Evolutionary conservation across 2,113 vertebrate genomes (phyloP).

Genomic region (Equus quagga): DNA sequence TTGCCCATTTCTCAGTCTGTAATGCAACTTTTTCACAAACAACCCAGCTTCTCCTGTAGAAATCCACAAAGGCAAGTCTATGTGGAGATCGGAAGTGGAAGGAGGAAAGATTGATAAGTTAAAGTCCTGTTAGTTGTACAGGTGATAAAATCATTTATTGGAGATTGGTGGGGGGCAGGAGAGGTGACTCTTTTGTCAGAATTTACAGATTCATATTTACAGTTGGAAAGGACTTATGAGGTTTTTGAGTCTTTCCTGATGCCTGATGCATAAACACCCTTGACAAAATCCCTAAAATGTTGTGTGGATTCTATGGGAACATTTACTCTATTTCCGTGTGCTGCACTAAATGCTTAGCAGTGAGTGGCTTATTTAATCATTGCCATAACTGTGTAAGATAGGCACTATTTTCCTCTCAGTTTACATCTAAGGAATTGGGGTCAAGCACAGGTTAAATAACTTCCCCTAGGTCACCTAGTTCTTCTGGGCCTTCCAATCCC

Average conservation of each 20-base stretch:
- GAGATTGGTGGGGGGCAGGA: fast-evolving
- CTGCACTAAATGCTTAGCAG: not conserved
- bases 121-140: not conserved
- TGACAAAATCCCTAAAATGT: not conserved
- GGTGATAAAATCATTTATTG: not conserved
- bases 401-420: not conserved
- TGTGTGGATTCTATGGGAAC: not conserved
- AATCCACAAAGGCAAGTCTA: not conserved
- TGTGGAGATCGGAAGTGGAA: not conserved
- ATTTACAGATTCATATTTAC: not conserved
- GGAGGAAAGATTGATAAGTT: not conserved
- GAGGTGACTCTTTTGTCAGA: not conserved
- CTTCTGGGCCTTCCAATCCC: not conserved
- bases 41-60: not conserved
- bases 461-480: not conserved
- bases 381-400: not conserved
- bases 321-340: not conserved
- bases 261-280: not conserved
- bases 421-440: not conserved
- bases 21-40: not conserved
- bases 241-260: not conserved
- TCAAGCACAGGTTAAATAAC: not conserved
- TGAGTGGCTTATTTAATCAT: not conserved
- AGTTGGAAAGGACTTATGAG: not conserved
- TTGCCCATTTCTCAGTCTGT: not conserved